Conservation (phyloP, 37 sponge, comb jelly and placozoan species). For the Beroe forskalii region DNA sequence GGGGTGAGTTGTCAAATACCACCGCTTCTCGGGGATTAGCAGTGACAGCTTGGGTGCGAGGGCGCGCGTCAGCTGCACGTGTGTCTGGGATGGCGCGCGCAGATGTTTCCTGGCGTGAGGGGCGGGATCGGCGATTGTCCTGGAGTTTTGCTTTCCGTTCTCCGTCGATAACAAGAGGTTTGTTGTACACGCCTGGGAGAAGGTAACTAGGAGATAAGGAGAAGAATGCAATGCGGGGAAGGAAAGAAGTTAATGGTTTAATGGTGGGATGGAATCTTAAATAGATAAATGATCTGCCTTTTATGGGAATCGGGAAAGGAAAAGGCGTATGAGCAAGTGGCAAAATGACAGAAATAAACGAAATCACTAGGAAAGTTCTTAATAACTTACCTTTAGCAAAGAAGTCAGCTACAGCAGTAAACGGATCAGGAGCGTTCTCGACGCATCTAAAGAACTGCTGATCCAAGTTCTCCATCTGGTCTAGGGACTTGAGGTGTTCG, state of each 20-base stretch:
- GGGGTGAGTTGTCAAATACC: conserved; percentile 52
- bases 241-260: too few species aligned
- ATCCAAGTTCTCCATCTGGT: conserved; percentile 65
- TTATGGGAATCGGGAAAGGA: too few species aligned
- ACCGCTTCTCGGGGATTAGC: conserved; percentile 19
- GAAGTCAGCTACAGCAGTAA: conserved; percentile 64
- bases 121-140: not conserved
- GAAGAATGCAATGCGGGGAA: too few species aligned
- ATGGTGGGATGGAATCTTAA: too few species aligned
- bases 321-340: too few species aligned
- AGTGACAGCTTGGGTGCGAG: not conserved
- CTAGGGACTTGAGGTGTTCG: conserved; percentile 38
- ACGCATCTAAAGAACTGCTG: conserved; percentile 53
- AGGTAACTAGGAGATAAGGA: not conserved
- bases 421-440: conserved; percentile 50
- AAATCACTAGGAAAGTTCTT: too few species aligned
- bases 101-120: not conserved
- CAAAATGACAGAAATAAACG: too few species aligned
- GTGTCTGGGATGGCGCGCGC: not conserved
- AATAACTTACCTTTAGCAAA: conserved; percentile 55
- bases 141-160: conserved; percentile 39
- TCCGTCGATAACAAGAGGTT: conserved; percentile 31
- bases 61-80: not conserved
- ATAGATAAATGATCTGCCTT: too few species aligned
- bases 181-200: conserved; percentile 38